Percentiles rank a stretch among this genome's conserved stretches.
These are phyloP conservation scores for Lepidocolaptes lacrymiger DNA, from an alignment of 2,797 vertebrate species.

Conservation along the genomic window DNA sequence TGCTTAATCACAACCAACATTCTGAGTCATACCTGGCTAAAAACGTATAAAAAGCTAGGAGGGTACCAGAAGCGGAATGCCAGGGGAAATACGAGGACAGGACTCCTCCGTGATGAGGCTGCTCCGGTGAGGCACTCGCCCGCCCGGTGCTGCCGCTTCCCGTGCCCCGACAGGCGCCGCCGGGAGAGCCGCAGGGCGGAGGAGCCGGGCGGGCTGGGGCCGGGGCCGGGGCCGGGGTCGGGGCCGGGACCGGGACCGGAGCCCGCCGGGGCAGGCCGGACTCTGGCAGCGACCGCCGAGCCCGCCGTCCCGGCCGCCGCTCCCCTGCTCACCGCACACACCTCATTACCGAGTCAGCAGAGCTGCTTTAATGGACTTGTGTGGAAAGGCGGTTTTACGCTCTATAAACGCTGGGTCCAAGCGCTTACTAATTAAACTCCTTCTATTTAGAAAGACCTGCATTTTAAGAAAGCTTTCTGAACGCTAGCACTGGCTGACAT, in stretches of 20 bases:
- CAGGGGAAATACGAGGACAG: not conserved
- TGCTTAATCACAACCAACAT: not conserved
- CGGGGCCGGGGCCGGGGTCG: too few relatives aligned
- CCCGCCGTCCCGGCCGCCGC: not conserved
- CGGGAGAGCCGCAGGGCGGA: not conserved
- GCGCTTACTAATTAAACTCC: constrained; percentile 31
- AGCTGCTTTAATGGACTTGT: not conserved
- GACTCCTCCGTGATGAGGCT: not conserved
- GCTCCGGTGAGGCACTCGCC: not conserved
- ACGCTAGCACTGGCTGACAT: not conserved
- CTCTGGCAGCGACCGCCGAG: not conserved
- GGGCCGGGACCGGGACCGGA: too few relatives aligned
- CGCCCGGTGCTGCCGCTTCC: not conserved
- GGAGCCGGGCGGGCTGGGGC: not conserved
- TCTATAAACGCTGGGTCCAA: constrained; percentile 9
- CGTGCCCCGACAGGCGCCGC: not conserved
- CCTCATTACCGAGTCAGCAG: constrained; percentile 4
- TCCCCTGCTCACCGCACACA: not conserved
- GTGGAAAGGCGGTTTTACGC: constrained; percentile 1
- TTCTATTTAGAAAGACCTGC: constrained; percentile 9
- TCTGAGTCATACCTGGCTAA: not conserved
- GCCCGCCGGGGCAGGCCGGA: not conserved
- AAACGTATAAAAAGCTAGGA: not conserved
- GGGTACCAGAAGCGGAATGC: not conserved
- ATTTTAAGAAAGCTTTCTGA: not conserved